Evolutionary conservation across 30 jellyfish, hydroid and myxozoan genomes (phyloP).

Genomic region (Hydractinia symbiolongicarpus): DNA sequence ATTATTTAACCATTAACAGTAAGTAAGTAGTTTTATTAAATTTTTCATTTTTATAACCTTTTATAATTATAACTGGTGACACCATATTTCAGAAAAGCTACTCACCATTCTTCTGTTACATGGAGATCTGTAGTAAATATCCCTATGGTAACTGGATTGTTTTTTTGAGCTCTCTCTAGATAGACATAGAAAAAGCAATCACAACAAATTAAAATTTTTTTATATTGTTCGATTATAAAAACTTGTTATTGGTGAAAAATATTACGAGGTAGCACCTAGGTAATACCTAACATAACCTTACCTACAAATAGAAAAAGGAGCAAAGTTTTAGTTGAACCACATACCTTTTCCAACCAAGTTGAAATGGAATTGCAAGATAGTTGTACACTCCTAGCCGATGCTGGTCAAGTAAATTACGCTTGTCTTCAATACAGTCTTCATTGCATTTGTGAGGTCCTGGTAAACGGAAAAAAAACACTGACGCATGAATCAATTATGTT

Average conservation of each 20-base stretch:
- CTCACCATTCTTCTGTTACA: slow-evolving; percentile 75
- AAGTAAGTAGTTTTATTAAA: no score
- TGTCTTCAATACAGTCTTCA: slow-evolving; percentile 34
- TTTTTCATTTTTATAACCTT: no score
- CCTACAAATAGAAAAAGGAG: no score
- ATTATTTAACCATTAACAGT: neutral
- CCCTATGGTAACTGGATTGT: slow-evolving; percentile 57
- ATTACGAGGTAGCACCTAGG: no score
- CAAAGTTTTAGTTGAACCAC: no score
- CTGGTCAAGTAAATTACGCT: slow-evolving; percentile 6
- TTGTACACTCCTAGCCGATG: slow-evolving; percentile 22
- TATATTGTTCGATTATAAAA: no score
- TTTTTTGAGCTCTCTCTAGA: slow-evolving; percentile 31
- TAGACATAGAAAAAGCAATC: no score
- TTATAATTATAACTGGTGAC: neutral
- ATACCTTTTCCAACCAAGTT: slow-evolving; percentile 91
- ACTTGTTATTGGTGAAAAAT: no score
- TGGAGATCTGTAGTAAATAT: slow-evolving; percentile 78
- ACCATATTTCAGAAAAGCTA: neutral
- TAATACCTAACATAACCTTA: no score
- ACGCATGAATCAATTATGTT: no score
- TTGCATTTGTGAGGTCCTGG: slow-evolving; percentile 69
- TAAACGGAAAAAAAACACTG: neutral
- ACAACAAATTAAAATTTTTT: no score
- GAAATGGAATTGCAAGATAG: slow-evolving; percentile 57